A percentile compares a stretch with the other conserved stretches of the same genome.
These are phyloP conservation scores for Spinibarbus caldwelli DNA, from an alignment of 2,797 vertebrate species.

Conservation along the genomic window DNA sequence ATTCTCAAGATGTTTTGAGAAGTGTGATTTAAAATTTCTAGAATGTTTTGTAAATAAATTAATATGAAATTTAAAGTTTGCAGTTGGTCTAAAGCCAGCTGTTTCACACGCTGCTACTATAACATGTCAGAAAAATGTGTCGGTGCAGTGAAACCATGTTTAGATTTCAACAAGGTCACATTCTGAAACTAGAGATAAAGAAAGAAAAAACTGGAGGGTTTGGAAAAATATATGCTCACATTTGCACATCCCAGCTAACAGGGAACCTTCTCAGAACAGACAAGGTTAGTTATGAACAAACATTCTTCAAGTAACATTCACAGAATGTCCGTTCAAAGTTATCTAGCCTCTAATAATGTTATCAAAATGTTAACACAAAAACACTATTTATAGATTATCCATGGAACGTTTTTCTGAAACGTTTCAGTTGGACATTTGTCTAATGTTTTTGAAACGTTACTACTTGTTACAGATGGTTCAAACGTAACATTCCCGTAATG, in stretches of 20 bases:
- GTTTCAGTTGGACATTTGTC: no score
- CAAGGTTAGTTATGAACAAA: neutral
- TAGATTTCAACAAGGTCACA: constrained; percentile 18
- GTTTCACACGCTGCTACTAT: constrained; percentile 25
- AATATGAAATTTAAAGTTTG: no score
- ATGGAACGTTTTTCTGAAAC: neutral
- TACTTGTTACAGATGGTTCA: neutral
- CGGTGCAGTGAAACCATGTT: neutral
- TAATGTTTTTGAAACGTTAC: neutral
- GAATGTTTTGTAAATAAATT: no score
- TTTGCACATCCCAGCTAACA: neutral
- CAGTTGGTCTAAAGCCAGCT: constrained; percentile 37
- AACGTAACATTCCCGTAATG: neutral
- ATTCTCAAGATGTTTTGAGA: neutral
- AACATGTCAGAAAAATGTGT: constrained; percentile 14
- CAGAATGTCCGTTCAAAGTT: neutral
- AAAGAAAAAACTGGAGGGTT: neutral
- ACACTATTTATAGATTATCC: neutral
- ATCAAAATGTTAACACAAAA: neutral
- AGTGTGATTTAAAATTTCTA: no score
- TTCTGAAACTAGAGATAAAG: constrained; percentile 8
- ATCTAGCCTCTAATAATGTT: neutral
- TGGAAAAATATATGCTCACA: neutral
- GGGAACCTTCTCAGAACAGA: neutral
- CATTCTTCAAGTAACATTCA: neutral